These are phyloP conservation scores for Tretioscincus oriximinensis DNA, from an alignment of 2,113 vertebrate species.

Conservation along the genomic window DNA sequence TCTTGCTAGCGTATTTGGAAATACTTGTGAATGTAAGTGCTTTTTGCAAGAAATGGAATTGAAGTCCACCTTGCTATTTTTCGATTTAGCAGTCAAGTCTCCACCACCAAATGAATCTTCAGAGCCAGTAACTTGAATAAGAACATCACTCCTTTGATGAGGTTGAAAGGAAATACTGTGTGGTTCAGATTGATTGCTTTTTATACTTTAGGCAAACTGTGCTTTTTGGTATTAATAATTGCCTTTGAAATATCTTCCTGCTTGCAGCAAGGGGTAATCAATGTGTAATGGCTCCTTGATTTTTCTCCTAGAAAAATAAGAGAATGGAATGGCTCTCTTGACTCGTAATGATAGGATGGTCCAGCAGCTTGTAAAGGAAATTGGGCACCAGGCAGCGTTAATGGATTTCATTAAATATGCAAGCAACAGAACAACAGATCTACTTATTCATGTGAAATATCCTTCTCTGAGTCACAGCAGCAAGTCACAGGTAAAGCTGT, in stretches of 20 bases:
- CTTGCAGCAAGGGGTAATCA: not conserved
- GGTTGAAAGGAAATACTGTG: not conserved
- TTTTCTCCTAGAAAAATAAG: conserved; percentile 71
- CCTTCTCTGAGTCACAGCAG: conserved; percentile 18
- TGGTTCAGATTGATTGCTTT: not conserved
- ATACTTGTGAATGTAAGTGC: not conserved
- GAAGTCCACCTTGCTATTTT: not conserved
- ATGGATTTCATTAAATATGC: conserved; percentile 74
- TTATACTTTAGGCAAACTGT: conserved; percentile 19
- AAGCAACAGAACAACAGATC: conserved; percentile 47
- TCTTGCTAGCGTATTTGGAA: not conserved
- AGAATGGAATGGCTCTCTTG: conserved; percentile 71
- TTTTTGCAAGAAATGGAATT: too few relatives aligned
- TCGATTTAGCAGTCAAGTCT: not conserved
- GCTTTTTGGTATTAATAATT: not conserved
- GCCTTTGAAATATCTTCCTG: not conserved
- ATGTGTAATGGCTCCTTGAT: not conserved
- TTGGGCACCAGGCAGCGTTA: conserved; percentile 75
- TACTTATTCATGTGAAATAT: conserved; percentile 14
- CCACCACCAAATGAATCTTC: not conserved
- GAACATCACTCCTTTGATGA: not conserved
- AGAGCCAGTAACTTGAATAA: conserved; percentile 1
- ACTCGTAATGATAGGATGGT: conserved; percentile 75
- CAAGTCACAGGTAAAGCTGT: conserved; percentile 58
- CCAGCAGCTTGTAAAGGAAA: conserved; percentile 76